Evolutionary conservation across 2,888 invertebrate genomes (phyloP).

Genomic region (Agrotis clavis): DNA sequence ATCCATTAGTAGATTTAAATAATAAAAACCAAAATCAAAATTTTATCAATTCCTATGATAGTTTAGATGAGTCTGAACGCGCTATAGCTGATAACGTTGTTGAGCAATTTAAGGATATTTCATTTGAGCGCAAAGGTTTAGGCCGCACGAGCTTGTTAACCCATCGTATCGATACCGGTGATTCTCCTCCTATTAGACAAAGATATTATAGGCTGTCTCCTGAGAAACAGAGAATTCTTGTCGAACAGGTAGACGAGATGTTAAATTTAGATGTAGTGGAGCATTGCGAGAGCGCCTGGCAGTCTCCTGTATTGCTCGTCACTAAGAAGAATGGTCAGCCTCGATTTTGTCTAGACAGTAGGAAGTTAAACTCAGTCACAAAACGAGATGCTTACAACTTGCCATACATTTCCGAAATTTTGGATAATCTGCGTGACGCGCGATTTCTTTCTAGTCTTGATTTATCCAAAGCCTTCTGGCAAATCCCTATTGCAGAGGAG

Average conservation of each 20-base stretch:
- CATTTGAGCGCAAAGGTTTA: too few relatives aligned
- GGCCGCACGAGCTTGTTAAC: too few relatives aligned
- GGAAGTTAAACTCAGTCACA: neutral
- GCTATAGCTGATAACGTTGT: neutral
- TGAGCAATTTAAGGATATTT: too few relatives aligned
- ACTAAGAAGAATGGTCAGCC: conserved; percentile 5
- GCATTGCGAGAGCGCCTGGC: neutral
- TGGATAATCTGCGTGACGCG: conserved; percentile 1
- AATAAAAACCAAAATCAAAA: too few relatives aligned
- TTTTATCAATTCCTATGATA: too few relatives aligned
- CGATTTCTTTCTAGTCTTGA: neutral
- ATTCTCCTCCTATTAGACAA: neutral
- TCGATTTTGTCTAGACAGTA: conserved; percentile 2
- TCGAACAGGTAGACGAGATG: conserved; percentile 6
- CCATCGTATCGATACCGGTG: neutral
- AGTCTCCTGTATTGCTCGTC: neutral
- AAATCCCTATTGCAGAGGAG: neutral
- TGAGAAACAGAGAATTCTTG: conserved; percentile 2
- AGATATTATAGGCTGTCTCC: neutral
- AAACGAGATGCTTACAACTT: conserved; percentile 9
- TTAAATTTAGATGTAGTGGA: neutral
- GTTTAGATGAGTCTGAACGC: neutral
- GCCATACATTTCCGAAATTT: neutral
- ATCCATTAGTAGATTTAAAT: too few relatives aligned
- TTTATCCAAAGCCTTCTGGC: conserved; percentile 3